Evolutionary conservation across 2,113 vertebrate genomes (phyloP).

Genomic region (Cairina moschata): DNA sequence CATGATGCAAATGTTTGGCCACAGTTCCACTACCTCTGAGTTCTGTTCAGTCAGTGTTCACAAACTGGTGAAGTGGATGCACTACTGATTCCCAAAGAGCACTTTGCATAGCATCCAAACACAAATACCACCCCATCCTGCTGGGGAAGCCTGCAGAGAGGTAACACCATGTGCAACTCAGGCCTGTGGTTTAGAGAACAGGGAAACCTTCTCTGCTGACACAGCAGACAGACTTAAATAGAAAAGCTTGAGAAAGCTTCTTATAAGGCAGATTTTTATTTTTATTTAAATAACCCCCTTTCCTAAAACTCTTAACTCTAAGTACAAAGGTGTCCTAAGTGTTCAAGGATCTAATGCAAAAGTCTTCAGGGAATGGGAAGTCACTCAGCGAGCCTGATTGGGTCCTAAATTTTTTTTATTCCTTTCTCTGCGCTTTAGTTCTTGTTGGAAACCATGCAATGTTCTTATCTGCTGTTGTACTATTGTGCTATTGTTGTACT

Average conservation of each 20-base stretch:
- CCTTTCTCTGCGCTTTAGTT: not conserved
- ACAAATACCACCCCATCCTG: accelerated
- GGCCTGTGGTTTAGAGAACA: not conserved
- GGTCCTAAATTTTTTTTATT: not conserved
- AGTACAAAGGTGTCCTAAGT: not conserved
- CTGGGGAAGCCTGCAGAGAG: not conserved
- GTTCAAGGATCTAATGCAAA: not conserved
- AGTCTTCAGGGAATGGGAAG: not conserved
- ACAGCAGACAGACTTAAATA: not conserved
- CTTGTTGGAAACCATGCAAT: not conserved
- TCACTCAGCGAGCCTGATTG: not conserved
- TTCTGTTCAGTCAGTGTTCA: constrained; percentile 12
- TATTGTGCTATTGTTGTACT: not conserved
- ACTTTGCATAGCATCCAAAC: not conserved
- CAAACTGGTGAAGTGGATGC: constrained; percentile 9
- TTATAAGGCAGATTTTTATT: not conserved
- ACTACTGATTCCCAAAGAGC: not conserved
- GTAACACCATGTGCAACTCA: not conserved
- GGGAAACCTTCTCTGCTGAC: not conserved
- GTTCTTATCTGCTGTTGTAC: not conserved
- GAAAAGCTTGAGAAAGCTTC: not conserved
- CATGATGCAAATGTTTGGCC: not conserved
- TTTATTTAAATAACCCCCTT: not conserved
- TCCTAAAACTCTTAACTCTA: not conserved
- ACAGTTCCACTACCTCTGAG: not conserved